Base-by-base conservation (phyloP, 2,888 invertebrate species). In the Listrodromus nycthemerus region DNA sequence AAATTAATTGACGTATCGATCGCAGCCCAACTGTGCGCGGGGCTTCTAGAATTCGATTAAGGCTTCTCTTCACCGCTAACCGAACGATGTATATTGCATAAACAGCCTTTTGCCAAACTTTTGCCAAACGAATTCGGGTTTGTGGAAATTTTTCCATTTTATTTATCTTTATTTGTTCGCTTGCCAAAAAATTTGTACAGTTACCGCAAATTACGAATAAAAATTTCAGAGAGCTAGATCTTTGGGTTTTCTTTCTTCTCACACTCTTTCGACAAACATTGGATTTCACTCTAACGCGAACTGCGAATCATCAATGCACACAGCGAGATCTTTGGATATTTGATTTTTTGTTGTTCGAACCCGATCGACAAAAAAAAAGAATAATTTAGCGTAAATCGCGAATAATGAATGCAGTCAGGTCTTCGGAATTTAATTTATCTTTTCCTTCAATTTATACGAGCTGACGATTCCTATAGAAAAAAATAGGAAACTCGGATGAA, bases 1-100 rank as follows among this genome's bases (percentile, higher is more conserved):
- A 89, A 91, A 91, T 92, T 91, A 92, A 91, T 91, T 90, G 91
- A 91, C 88, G 87, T 74, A 81, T 84, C 84, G 84, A 84, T 84
- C 78, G 73, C 41, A 24, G 80, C 8, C 45, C 16, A 52, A 61
- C 61, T 24, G 45, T 30, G 69, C 70, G 69, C 73, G 77, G 83
- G 83, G 83, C 83, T 83, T 83, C 83, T 69, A 77, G 69, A 83
- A 77, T 77, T 83, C 83, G 83, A 83, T 83, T 83, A 83, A 69
- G 83, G 80, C 73, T 80, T 83, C 83, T 63, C 30, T 16, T 27
- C 63, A 50, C 61, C 66, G 66, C 80, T 71, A 66, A 21, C 55
- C 50, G 55, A 55, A 55, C 55, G 24, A 55, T 45, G 10, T 55
- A 55, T 55, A 10, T 55, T 24, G 55, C 55, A 21, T 55, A 24